A percentile compares a stretch with the other conserved stretches of the same genome.
These are phyloP conservation scores for Mionectes olivaceus DNA, from an alignment of 2,797 vertebrate genomes.

Conservation along the genomic window DNA sequence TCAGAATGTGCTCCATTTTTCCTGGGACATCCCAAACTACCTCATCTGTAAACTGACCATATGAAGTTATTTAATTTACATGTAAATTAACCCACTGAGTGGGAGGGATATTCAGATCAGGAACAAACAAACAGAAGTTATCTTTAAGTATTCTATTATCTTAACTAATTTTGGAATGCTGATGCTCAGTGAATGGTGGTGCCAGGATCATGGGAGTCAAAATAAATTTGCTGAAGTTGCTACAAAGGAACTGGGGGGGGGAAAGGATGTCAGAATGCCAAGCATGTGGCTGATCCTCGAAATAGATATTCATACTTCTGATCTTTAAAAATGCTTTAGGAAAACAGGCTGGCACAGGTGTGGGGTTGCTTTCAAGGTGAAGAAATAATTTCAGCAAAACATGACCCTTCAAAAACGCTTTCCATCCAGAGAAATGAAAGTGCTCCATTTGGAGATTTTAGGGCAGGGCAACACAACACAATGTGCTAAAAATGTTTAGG, in stretches of 20 bases:
- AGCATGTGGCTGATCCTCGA: background rate
- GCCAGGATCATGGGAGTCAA: background rate
- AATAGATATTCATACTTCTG: background rate
- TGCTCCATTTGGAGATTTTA: background rate
- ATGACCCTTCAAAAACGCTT: background rate
- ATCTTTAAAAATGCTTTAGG: background rate
- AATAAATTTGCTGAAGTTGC: background rate
- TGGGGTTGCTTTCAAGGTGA: background rate
- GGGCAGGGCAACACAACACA: background rate
- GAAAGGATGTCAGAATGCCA: background rate
- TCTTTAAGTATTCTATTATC: background rate
- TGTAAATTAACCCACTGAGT: background rate
- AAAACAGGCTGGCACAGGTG: background rate
- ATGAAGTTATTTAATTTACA: background rate
- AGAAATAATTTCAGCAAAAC: background rate
- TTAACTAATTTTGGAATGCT: background rate
- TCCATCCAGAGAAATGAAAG: background rate
- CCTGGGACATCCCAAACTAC: background rate
- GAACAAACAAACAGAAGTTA: background rate
- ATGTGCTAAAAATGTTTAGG: background rate
- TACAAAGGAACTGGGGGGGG: background rate
- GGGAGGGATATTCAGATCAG: background rate
- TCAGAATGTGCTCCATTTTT: background rate
- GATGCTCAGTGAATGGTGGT: background rate
- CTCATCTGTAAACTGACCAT: background rate